Conservation (phyloP, 2,797 vertebrate genomes). For the Gobionotothen gibberifrons region DNA sequence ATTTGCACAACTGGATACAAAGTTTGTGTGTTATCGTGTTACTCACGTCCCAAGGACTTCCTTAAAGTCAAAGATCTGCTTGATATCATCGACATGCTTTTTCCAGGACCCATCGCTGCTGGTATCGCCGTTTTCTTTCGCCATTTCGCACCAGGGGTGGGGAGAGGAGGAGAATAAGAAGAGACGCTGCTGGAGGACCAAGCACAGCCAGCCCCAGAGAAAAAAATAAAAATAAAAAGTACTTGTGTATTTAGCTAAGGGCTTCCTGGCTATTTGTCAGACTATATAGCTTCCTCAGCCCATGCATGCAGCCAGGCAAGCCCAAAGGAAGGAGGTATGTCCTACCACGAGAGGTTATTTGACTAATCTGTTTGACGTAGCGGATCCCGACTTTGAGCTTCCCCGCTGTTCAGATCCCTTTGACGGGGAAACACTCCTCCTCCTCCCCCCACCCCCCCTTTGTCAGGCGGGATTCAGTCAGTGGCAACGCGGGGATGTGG, state of each 20-base stretch:
- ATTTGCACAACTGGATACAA: constrained; percentile 48
- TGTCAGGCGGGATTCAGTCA: constrained; percentile 37
- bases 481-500: constrained; percentile 41
- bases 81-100: constrained; percentile 95
- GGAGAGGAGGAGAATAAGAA: background rate
- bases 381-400: constrained; percentile 70
- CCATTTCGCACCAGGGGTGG: constrained; percentile 83
- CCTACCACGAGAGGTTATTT: constrained; percentile 71
- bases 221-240: constrained; percentile 46
- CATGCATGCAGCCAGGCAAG: constrained; percentile 43
- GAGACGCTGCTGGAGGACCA: constrained; percentile 54
- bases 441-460: background rate
- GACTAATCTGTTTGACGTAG: constrained; percentile 80
- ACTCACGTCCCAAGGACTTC: constrained; percentile 98
- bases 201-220: constrained; percentile 23
- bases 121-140: constrained; percentile 93
- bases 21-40: constrained; percentile 55
- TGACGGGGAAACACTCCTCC: constrained; percentile 57
- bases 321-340: constrained; percentile 45
- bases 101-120: constrained; percentile 91
- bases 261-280: constrained; percentile 51
- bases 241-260: constrained; percentile 36
- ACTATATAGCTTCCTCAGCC: constrained; percentile 40
- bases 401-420: constrained; percentile 67
- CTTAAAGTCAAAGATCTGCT: constrained; percentile 95